Evolutionary conservation across 2,888 invertebrate species (phyloP).

Genomic region (Lysandra bellargus): DNA sequence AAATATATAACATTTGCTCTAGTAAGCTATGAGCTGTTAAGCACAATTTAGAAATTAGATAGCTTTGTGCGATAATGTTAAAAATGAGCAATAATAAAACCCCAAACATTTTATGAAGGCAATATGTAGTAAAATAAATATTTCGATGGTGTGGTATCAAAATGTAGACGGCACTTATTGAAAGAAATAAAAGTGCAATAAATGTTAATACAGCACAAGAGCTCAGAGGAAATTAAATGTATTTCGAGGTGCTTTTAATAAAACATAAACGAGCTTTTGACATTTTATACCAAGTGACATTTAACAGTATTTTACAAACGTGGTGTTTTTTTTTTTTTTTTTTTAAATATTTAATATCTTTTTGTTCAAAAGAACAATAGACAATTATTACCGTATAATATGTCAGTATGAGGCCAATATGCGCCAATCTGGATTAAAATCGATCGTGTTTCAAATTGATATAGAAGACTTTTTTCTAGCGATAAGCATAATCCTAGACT

Average conservation of each 20-base stretch:
- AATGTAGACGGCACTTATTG: not conserved
- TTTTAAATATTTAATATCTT: not conserved
- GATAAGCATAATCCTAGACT: not conserved
- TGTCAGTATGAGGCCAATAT: not conserved
- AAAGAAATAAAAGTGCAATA: not conserved
- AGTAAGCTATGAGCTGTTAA: not conserved
- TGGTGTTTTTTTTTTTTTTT: too few relatives aligned
- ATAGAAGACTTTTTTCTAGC: not conserved
- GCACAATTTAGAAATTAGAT: not conserved
- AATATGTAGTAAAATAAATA: not conserved
- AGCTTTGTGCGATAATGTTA: conserved; percentile 10
- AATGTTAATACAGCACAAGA: conserved; percentile 14
- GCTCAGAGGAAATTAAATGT: not conserved
- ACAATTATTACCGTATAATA: not conserved
- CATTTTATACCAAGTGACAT: conserved; percentile 1
- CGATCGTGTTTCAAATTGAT: not conserved
- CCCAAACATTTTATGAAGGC: not conserved
- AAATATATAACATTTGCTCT: not conserved
- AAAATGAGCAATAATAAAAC: not conserved
- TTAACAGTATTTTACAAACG: not conserved
- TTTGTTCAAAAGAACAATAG: not conserved
- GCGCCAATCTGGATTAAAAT: not conserved
- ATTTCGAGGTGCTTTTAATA: not conserved
- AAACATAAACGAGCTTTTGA: not conserved
- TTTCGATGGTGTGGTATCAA: not conserved